Base-by-base conservation (phyloP, 2,113 vertebrate species). In the Cyprinodon variegatus region DNA sequence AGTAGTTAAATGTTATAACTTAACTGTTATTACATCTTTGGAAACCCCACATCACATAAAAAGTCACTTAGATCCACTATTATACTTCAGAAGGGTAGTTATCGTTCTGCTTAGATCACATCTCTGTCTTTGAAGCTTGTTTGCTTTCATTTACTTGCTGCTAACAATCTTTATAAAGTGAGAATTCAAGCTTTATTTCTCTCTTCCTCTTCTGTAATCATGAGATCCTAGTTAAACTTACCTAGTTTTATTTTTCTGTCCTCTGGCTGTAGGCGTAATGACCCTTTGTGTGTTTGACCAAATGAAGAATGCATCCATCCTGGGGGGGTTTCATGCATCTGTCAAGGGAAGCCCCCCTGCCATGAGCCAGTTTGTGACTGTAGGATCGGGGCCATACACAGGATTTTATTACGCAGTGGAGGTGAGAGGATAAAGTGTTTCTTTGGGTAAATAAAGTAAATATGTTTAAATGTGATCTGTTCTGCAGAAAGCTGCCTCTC, bases 281-380 rank as follows among this genome's bases (percentile, higher is more conserved):
- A 98, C 97, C 4, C 94, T 98, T 68, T 98, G 94, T 77, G 96
- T 97, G 71, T 99, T 99, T 85, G 98, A 99, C 92, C 98, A 99
- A 92, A 98, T 99, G 98, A 99, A 97, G 95, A 99, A 98, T 65
- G 98, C 98, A n/a, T 99, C 98, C 61, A 90, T 95, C 81, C 95
- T 99, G 72, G 98, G 98, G 22, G 98, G 98, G 59, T 98, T 96
- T 88, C 96, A 96, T 71, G 97, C 97, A 41, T 90, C 98, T 0
- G 96, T 99, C 83, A 99, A 99, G 81, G 97, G 96, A 86, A 99
- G 94, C 79, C 97, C 96, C 13, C 98, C 98, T 0, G 96, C 97
- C 82, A 99, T 99, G 98, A 97, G 96, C 84, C 97, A 98, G 90
- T 99, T 97, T 68, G 94, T 99, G 79, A 96, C 97, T 20, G 98